These are phyloP conservation scores for Peromyscus melanophrys DNA, from an alignment of 2,797 vertebrate species.

Conservation along the genomic window DNA sequence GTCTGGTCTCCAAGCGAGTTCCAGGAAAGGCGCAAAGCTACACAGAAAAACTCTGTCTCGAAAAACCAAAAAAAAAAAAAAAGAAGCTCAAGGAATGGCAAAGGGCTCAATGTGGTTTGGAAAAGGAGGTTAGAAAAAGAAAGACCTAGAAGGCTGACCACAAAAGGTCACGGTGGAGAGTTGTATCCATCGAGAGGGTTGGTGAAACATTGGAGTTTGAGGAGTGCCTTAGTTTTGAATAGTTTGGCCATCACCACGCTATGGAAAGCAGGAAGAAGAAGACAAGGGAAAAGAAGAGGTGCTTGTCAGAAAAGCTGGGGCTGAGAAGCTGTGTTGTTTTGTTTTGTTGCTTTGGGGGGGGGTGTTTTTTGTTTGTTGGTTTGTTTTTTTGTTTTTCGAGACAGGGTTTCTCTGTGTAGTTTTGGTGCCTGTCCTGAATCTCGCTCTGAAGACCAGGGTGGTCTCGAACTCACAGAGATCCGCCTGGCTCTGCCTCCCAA, in stretches of 20 bases:
- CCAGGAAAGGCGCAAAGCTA: too few relatives aligned
- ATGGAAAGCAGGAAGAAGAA: not conserved
- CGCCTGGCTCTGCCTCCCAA: too few relatives aligned
- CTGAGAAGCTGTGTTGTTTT: not conserved
- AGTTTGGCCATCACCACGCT: not conserved
- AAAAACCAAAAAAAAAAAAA: too few relatives aligned
- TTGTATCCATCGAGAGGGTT: not conserved
- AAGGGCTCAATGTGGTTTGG: not conserved
- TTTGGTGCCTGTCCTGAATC: too few relatives aligned
- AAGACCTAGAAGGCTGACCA: not conserved
- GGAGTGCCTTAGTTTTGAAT: not conserved
- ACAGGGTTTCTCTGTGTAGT: too few relatives aligned
- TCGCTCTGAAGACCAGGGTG: too few relatives aligned
- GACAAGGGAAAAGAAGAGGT: not conserved
- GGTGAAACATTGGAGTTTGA: not conserved
- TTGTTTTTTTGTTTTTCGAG: too few relatives aligned
- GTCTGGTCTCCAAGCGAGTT: too few relatives aligned
- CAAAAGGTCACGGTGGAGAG: not conserved
- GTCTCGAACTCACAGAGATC: too few relatives aligned
- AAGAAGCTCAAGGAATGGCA: not conserved
- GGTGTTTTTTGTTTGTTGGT: too few relatives aligned
- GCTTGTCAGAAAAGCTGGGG: conserved; percentile 40
- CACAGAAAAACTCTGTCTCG: too few relatives aligned
- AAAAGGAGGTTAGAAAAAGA: not conserved
- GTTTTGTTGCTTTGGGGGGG: too few relatives aligned